Evolutionary conservation across 2,888 invertebrate species (phyloP), one percentile per base, ranked within the genome.

Genomic region (Epinotia bilunana): DNA sequence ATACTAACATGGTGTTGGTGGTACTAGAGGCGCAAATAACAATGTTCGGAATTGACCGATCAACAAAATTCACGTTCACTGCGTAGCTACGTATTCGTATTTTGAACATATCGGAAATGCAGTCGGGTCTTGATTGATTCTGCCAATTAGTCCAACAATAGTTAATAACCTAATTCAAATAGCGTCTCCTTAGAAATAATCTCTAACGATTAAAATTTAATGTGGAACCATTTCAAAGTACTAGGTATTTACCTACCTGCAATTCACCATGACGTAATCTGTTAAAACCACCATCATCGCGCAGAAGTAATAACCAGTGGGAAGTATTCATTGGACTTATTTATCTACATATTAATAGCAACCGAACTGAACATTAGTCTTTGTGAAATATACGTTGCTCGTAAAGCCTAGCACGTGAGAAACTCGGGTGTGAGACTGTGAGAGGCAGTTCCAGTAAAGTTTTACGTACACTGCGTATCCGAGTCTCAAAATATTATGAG

Each of bases 311-410:
- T 55, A 65, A 67, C 53, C 67, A 39, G 6, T 43, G 67, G 67
- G 57, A 67, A 67, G 20, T 39, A 55, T 13, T 39, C 13, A 68
- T 68, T 43, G 39, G 43, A 68, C 20, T 64, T 67, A 67, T 67
- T 67, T 57, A 67, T 57, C 18, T 55, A 55, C 20, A 39, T 55
- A 18, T 57, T 67, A 49, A 49, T 49, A 67, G 55, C 39, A 18
- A 18, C 60, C n/a, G 23, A 49, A 74, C 60, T 20, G 49, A 70
- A 28, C 53, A 65, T 71, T 65, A 65, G 53, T 63, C 68, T 28
- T 23, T 43, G 53, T 71, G 64, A 71, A 64, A 74, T 71, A 71
- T 71, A 64, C 43, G 49, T 43, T 28, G 74, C 60, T 68, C 67
- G 57, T 57, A 57, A 68, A 68, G 57, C 18, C 57, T 67, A 67